phyloP scores from a whole-genome alignment of 2,888 invertebrate genomes.

The Pyrgus malvae region DNA sequence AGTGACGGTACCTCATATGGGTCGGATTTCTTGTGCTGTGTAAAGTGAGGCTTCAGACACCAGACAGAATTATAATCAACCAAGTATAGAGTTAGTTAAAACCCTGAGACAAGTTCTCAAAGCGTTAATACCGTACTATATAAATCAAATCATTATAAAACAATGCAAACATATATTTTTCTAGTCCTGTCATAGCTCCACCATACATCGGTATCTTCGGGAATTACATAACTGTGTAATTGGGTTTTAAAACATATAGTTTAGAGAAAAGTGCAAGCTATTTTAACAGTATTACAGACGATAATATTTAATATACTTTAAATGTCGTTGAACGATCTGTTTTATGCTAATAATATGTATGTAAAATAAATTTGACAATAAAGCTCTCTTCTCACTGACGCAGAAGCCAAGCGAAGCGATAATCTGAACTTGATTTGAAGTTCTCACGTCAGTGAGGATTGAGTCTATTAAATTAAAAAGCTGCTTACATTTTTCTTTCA shows the following conservation, averaged over 20 bases:
- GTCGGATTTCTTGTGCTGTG: background rate
- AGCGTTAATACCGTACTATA: no score
- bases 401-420: no score
- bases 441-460: no score
- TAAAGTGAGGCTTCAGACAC: background rate
- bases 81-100: background rate
- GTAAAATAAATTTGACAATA: slow-evolving; percentile 6
- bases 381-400: no score
- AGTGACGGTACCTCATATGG: background rate
- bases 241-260: no score
- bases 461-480: no score
- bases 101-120: background rate
- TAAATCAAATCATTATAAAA: background rate
- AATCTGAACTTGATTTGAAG: no score
- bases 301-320: slow-evolving; percentile 33
- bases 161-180: slow-evolving; percentile 28
- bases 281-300: slow-evolving; percentile 36
- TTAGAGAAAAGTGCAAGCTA: slow-evolving; percentile 31
- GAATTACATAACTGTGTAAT: background rate
- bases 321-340: slow-evolving; percentile 32
- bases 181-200: slow-evolving; percentile 39
- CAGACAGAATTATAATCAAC: background rate
- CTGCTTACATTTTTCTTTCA: slow-evolving; percentile 11
- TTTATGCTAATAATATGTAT: slow-evolving; percentile 11
- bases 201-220: slow-evolving; percentile 8